Evolutionary conservation across 2,888 invertebrate species (phyloP).

Genomic region (Conchocele bisecta): DNA sequence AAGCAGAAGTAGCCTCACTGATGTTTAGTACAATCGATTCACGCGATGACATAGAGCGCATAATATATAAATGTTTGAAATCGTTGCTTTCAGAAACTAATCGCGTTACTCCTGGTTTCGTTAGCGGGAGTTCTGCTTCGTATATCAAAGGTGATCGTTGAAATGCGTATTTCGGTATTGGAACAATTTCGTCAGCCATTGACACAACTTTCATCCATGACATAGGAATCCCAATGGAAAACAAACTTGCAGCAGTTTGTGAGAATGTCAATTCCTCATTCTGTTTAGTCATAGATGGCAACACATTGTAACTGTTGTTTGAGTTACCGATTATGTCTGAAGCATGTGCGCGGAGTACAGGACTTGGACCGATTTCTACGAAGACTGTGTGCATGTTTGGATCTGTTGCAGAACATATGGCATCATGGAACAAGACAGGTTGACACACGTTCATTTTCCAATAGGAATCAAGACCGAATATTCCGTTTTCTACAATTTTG

Average conservation of each 20-base stretch:
- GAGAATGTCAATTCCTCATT: background rate
- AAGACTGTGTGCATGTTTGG: conserved; percentile 3
- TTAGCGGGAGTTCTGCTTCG: too few relatives aligned
- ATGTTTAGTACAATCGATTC: background rate
- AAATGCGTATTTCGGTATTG: conserved; percentile 13
- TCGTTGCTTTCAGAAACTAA: too few relatives aligned
- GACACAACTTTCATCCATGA: background rate
- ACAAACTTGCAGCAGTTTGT: background rate
- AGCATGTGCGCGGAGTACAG: conserved; percentile 23
- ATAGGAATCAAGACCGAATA: conserved; percentile 53
- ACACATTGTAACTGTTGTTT: background rate
- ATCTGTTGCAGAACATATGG: conserved; percentile 13
- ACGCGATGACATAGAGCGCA: background rate
- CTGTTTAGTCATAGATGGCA: background rate
- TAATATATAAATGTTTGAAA: background rate
- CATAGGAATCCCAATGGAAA: conserved; percentile 11
- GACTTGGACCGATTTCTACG: conserved; percentile 46
- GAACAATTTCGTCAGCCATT: background rate
- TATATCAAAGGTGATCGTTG: background rate
- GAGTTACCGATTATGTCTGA: conserved; percentile 10
- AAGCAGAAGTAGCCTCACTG: background rate
- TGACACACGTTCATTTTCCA: conserved; percentile 66
- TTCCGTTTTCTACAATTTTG: conserved; percentile 4
- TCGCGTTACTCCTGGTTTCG: too few relatives aligned
- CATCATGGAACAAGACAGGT: conserved; percentile 63